Evolutionary conservation across 2,888 invertebrate genomes (phyloP).

Genomic region (Drosophila lutescens): DNA sequence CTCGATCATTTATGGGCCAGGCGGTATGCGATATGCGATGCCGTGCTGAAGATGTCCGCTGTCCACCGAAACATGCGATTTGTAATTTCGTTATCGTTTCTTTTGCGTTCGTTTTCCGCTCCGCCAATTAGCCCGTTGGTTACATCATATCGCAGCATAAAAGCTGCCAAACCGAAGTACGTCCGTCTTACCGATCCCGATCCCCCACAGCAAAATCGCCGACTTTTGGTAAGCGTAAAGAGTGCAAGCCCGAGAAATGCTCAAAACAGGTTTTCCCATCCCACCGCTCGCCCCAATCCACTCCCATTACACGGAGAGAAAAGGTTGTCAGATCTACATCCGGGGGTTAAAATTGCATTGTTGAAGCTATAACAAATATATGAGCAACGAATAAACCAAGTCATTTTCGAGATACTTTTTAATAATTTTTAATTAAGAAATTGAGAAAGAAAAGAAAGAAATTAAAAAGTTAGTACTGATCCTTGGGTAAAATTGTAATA

Average conservation of each 20-base stretch:
- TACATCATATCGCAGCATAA: conserved; percentile 64
- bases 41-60: conserved; percentile 26
- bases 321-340: not conserved
- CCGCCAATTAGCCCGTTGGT: conserved; percentile 71
- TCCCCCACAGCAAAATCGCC: conserved; percentile 7
- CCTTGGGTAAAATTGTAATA: no score
- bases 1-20: conserved; percentile 51
- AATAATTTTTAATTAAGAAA: no score
- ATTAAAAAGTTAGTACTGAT: no score
- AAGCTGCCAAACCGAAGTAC: conserved; percentile 57
- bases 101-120: conserved; percentile 70
- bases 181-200: conserved; percentile 19
- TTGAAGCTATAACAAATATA: not conserved
- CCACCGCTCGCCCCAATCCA: conserved; percentile 16
- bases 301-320: conserved; percentile 35
- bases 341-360: not conserved
- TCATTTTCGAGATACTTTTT: no score
- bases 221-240: conserved; percentile 34
- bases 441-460: no score
- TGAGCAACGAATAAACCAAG: no score
- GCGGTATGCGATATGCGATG: conserved; percentile 6
- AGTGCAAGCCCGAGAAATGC: conserved; percentile 43
- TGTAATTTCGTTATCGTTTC: conserved; percentile 61
- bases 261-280: conserved; percentile 44
- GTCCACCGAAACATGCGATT: conserved; percentile 59